These are phyloP conservation scores for Leptinotarsa rubiginosa DNA, from an alignment of 2,888 invertebrate species.

Conservation along the genomic window DNA sequence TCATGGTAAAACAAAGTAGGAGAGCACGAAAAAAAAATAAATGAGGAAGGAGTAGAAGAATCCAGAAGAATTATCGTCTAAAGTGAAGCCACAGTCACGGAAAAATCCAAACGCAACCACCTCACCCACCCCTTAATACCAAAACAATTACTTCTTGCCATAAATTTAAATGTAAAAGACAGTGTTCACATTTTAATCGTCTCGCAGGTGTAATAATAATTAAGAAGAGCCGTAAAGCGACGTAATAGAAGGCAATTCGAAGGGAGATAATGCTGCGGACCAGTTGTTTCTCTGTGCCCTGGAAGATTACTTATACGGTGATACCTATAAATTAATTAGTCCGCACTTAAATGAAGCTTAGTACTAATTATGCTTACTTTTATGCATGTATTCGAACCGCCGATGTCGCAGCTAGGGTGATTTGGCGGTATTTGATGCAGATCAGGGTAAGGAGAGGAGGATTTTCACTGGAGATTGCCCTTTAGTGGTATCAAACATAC, in stretches of 20 bases:
- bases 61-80: too few species aligned
- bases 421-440: conserved; percentile 9
- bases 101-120: neutral
- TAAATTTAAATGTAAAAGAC: conserved; percentile 41
- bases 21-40: too few species aligned
- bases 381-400: conserved; percentile 51
- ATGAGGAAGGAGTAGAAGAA: too few species aligned
- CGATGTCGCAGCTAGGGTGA: conserved; percentile 19
- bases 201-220: conserved; percentile 57
- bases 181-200: conserved; percentile 53
- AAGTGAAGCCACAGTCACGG: too few species aligned
- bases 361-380: conserved; percentile 57
- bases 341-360: conserved; percentile 56
- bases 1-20: too few species aligned
- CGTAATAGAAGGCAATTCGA: conserved; percentile 52
- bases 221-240: conserved; percentile 53
- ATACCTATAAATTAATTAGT: conserved; percentile 60
- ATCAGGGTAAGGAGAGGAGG: neutral
- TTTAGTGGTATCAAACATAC: too few species aligned
- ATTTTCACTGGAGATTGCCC: too few species aligned
- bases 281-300: conserved; percentile 21
- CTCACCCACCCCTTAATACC: conserved; percentile 27
- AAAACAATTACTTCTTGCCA: conserved; percentile 33
- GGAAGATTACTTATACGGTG: conserved; percentile 46
- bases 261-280: conserved; percentile 53